A percentile compares a stretch with the other conserved stretches of the same genome.
Conservation (phyloP, 2,888 invertebrate species). For the Cosmorhoe ocellata region DNA sequence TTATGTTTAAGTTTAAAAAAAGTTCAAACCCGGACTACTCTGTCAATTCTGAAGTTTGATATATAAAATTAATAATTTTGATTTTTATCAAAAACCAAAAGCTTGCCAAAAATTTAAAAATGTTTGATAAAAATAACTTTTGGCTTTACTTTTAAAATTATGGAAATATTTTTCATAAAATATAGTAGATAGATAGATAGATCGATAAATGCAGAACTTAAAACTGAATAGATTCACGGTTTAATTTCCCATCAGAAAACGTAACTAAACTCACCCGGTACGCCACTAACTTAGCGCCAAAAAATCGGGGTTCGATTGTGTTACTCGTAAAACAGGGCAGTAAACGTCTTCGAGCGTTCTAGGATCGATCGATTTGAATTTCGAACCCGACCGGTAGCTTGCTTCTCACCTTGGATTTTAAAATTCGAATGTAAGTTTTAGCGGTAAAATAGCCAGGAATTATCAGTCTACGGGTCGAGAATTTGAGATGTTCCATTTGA, state of each 20-base stretch:
- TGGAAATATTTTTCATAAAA: too few relatives aligned
- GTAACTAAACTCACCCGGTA: conserved; percentile 24
- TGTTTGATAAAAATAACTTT: too few relatives aligned
- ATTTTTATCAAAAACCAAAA: too few relatives aligned
- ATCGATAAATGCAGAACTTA: too few relatives aligned
- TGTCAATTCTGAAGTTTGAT: too few relatives aligned
- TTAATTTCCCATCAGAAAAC: conserved; percentile 16
- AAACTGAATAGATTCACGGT: not conserved
- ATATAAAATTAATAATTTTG: too few relatives aligned
- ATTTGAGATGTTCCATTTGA: too few relatives aligned
- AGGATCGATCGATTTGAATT: conserved; percentile 56
- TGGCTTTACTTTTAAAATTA: too few relatives aligned
- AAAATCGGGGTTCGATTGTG: conserved; percentile 59
- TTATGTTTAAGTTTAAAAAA: too few relatives aligned
- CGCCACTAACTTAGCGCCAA: conserved; percentile 30
- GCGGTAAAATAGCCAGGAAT: conserved; percentile 6
- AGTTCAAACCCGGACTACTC: too few relatives aligned
- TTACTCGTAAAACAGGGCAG: conserved; percentile 63
- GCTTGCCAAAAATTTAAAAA: too few relatives aligned
- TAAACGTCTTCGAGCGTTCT: conserved; percentile 60
- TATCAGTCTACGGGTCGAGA: not conserved
- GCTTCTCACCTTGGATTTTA: conserved; percentile 19
- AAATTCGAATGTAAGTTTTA: conserved; percentile 10
- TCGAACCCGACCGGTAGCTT: conserved; percentile 21
- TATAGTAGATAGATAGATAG: too few relatives aligned